These are phyloP conservation scores for Zeus faber DNA, from an alignment of 2,113 vertebrate genomes.

Conservation along the genomic window DNA sequence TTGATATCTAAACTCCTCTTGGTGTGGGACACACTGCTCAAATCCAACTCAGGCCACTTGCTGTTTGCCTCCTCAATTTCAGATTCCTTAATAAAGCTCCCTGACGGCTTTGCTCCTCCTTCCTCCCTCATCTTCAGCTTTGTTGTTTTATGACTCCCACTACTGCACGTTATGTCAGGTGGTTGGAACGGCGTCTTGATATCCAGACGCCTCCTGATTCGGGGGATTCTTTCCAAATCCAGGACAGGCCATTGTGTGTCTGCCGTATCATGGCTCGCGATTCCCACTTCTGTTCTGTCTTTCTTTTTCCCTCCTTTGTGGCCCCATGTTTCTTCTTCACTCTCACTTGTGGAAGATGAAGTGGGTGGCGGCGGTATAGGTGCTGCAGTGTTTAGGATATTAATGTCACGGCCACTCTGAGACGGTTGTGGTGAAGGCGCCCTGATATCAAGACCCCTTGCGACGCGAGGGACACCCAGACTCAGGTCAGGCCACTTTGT, in stretches of 20 bases:
- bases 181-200: constrained; percentile 13
- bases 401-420: too few species aligned
- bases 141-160: neutral
- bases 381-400: neutral
- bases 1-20: constrained; percentile 47
- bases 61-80: neutral
- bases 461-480: neutral
- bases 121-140: neutral
- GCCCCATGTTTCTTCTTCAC: constrained; percentile 20
- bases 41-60: neutral
- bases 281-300: neutral
- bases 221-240: neutral
- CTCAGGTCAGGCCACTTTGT: too few species aligned
- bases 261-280: neutral
- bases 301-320: neutral
- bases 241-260: constrained; percentile 9
- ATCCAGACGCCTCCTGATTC: constrained; percentile 26
- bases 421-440: too few species aligned
- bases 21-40: neutral
- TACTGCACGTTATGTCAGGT: neutral
- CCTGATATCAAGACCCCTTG: too few species aligned
- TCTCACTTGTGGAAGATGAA: constrained; percentile 21
- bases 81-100: neutral
- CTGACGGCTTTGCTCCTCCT: fast-evolving
- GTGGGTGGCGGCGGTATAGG: neutral